Evolutionary conservation across 2,888 invertebrate species (phyloP), one percentile per base, ranked within the genome.

Genomic region (Andrena haemorrhoa): DNA sequence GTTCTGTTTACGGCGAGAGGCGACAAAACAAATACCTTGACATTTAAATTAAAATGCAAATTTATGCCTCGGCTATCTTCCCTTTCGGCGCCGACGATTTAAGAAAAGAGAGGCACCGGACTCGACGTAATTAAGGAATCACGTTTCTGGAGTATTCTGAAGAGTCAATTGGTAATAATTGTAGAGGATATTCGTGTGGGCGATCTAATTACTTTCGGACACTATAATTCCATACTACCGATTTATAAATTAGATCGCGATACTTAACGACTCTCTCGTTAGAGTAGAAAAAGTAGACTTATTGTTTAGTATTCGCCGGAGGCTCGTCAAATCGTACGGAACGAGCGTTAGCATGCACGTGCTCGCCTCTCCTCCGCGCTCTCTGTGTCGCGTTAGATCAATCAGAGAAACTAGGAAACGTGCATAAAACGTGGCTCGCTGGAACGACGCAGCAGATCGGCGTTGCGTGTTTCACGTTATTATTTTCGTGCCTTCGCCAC

Each of bases 21-120:
- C 60, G 47, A 61, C 31, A 29, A 61, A 66, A 72, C 33, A 12
- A 53, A 53, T 75, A 61, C 84, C 76, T 86, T 79, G 85, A 79
- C 82, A 80, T 85, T 85, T 78, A 70, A 79, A 70, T 49, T 41
- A 49, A 23, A 69, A 63, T 49, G 35, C 23, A 69, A 64, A 66
- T 58, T 58, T 61, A 10, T 33, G 29, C 29, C 10, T n/a, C 8
- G 41, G n/a, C 61, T 35, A n/a, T 20, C 51, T 53, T 29, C 33
- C 41, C 20, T 20, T 10, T n/a, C 20, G 33, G 29, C 31, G 33
- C 41, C 23, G 35, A 69, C n/a, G 69, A 6, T 20, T 41, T 3
- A 26, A 35, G 2, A 5, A 41, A 73, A 8, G 51, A 12, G 23
- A 3, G 12, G 12, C 41, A 12, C 41, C 12, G 12, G 4, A 12